phyloP scores from a whole-genome alignment of 2,888 invertebrate genomes.

The Conistra vaccinii region DNA sequence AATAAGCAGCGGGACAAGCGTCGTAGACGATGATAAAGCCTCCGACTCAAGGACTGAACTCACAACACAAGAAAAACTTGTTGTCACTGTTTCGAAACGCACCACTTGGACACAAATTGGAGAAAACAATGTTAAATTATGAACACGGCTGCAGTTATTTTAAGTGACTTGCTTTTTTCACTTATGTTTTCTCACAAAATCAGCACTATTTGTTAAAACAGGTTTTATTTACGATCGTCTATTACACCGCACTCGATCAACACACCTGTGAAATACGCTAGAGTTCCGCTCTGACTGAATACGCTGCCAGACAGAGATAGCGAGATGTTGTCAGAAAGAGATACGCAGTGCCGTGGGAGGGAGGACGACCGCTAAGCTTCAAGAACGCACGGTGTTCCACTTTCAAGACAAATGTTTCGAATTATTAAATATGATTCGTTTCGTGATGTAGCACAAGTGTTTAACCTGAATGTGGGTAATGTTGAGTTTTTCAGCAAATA shows the following conservation, averaged over 20 bases:
- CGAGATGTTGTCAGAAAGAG: constrained; percentile 82
- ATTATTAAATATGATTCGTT: constrained; percentile 54
- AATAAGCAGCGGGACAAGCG: constrained; percentile 77
- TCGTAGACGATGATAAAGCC: constrained; percentile 81
- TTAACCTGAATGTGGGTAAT: constrained; percentile 29
- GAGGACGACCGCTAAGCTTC: constrained; percentile 85
- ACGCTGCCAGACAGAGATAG: constrained; percentile 83
- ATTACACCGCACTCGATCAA: constrained; percentile 70
- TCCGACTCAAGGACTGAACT: constrained; percentile 86
- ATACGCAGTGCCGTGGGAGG: constrained; percentile 82
- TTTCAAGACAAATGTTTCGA: constrained; percentile 71
- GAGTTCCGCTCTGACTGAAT: constrained; percentile 86
- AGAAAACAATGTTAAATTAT: constrained; percentile 53
- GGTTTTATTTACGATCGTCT: constrained; percentile 83
- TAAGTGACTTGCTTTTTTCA: constrained; percentile 30
- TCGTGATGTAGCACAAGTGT: constrained; percentile 51
- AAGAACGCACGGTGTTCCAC: constrained; percentile 84
- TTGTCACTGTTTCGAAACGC: constrained; percentile 86
- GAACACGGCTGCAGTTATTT: constrained; percentile 47
- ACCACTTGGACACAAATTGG: constrained; percentile 73
- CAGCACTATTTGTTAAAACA: constrained; percentile 71
- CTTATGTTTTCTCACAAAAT: constrained; percentile 53
- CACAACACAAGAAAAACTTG: constrained; percentile 85
- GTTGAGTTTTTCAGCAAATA: constrained; percentile 22
- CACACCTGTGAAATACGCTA: constrained; percentile 84